A percentile compares a stretch with the other conserved stretches of the same genome.
Conservation (phyloP, 2,113 vertebrate genomes). For the Amazona guildingii region DNA sequence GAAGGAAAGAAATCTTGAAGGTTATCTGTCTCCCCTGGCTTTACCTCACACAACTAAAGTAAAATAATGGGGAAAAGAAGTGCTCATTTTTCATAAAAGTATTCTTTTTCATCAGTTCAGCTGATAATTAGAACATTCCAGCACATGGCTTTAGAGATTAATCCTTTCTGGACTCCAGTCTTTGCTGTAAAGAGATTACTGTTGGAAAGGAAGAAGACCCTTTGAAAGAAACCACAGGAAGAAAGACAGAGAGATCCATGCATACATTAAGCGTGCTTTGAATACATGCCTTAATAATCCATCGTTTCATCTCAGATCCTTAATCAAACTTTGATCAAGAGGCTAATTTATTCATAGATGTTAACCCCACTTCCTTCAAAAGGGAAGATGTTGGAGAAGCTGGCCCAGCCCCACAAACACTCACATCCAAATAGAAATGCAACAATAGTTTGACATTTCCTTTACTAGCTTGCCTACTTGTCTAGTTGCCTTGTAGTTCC, state of each 20-base stretch:
- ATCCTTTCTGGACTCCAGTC: neutral
- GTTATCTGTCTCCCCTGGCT: neutral
- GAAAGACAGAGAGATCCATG: neutral
- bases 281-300: conserved; percentile 20
- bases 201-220: neutral
- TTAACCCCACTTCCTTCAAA: neutral
- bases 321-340: conserved; percentile 24
- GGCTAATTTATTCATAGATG: neutral
- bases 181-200: conserved; percentile 13
- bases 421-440: neutral
- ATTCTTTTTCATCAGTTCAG: neutral
- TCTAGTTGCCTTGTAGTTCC: neutral
- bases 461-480: neutral
- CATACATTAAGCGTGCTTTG: conserved; percentile 1
- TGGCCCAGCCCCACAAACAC: neutral
- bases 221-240: conserved; percentile 35
- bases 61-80: neutral
- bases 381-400: neutral
- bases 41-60: neutral
- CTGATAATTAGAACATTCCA: neutral
- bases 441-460: neutral
- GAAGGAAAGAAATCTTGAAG: neutral
- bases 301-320: neutral
- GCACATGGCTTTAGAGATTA: neutral
- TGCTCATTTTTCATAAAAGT: neutral